phyloP scores from a whole-genome alignment of 2,113 vertebrate genomes.

The Notothenia coriiceps region DNA sequence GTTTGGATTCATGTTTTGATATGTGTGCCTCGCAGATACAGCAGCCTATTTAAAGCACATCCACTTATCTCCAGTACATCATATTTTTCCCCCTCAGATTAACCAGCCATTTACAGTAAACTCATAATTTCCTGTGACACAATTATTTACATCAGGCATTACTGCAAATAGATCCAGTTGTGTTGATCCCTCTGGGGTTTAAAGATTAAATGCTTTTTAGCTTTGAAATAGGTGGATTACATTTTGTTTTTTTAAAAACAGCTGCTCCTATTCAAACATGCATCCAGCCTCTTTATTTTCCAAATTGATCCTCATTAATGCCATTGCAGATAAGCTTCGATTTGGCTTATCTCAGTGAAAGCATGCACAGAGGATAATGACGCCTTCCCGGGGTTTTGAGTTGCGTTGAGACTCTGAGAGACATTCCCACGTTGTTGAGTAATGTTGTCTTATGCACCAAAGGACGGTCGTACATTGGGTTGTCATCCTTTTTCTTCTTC shows the following conservation, averaged over 20 bases:
- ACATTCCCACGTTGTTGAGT: neutral
- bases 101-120: slow-evolving; percentile 11
- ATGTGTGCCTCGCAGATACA: slow-evolving; percentile 33
- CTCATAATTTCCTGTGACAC: slow-evolving; percentile 26
- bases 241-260: neutral
- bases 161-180: slow-evolving; percentile 39
- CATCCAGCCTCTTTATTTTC: slow-evolving; percentile 64
- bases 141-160: slow-evolving; percentile 48
- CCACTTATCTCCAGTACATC: slow-evolving; percentile 37
- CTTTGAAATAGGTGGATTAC: slow-evolving; percentile 68
- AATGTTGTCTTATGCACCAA: slow-evolving; percentile 7
- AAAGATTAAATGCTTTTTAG: slow-evolving; percentile 42
- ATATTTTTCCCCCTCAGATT: neutral
- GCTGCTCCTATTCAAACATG: slow-evolving; percentile 63
- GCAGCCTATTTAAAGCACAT: slow-evolving; percentile 48
- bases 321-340: slow-evolving; percentile 62
- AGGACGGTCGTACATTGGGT: slow-evolving; percentile 13
- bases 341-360: slow-evolving; percentile 66
- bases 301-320: slow-evolving; percentile 74
- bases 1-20: slow-evolving; percentile 31
- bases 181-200: slow-evolving; percentile 31
- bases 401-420: slow-evolving; percentile 13
- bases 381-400: slow-evolving; percentile 26
- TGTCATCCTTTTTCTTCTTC: neutral
- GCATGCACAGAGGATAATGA: slow-evolving; percentile 63